A percentile compares a stretch with the other conserved stretches of the same genome.
These are phyloP conservation scores for Pantherophis alleghaniensis DNA, from an alignment of 2,797 vertebrate genomes.

Conservation along the genomic window DNA sequence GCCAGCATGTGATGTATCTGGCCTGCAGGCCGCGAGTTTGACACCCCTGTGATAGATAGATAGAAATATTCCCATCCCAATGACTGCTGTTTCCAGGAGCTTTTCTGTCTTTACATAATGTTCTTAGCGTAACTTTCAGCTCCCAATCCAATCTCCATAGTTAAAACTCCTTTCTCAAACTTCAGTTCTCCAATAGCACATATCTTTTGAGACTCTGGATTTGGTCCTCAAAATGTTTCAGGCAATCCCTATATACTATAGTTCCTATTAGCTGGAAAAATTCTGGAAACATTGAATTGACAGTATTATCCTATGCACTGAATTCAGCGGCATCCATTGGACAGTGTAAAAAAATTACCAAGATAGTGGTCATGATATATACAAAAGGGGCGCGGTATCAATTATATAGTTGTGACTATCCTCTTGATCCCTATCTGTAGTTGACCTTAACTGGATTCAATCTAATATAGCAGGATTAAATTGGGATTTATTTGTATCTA, in stretches of 20 bases:
- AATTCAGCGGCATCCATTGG: background rate
- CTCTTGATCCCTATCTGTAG: background rate
- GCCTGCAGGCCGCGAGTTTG: too few species aligned
- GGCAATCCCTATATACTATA: background rate
- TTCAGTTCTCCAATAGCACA: background rate
- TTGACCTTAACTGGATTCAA: background rate
- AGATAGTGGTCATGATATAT: background rate
- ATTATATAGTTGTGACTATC: background rate
- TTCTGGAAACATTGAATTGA: background rate
- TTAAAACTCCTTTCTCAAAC: background rate
- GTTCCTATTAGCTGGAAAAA: background rate
- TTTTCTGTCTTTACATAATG: background rate
- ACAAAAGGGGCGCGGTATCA: background rate
- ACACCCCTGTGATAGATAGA: background rate
- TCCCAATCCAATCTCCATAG: background rate
- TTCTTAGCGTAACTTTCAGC: background rate
- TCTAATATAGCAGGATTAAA: background rate
- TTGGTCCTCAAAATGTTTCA: background rate
- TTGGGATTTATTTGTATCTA: background rate
- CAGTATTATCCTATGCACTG: background rate
- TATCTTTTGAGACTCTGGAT: background rate
- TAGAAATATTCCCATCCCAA: background rate
- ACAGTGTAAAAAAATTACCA: background rate
- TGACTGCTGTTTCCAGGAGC: background rate
- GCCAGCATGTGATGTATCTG: too few species aligned